phyloP scores from a whole-genome alignment of 2,797 vertebrate species.

The Helarctos malayanus region DNA sequence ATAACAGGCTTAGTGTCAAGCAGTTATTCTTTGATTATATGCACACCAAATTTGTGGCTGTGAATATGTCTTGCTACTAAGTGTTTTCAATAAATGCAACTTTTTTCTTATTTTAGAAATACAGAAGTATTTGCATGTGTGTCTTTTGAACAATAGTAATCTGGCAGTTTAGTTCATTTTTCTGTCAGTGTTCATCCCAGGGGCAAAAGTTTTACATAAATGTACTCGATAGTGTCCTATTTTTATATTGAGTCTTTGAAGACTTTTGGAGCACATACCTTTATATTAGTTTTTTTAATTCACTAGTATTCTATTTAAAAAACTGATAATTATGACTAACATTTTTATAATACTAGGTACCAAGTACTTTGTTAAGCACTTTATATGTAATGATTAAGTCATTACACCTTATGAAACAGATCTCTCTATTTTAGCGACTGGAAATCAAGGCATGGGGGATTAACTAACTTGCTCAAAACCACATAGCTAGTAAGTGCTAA shows the following conservation, averaged over 20 bases:
- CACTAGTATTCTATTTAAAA: conserved; percentile 43
- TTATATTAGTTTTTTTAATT: conserved; percentile 45
- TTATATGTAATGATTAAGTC: conserved; percentile 27
- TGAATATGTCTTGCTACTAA: neutral
- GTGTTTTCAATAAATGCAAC: conserved; percentile 48
- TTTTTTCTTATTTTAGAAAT: conserved; percentile 30
- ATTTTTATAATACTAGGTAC: conserved; percentile 28
- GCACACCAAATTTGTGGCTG: neutral
- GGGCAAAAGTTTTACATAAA: conserved; percentile 49
- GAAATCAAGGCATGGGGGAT: neutral
- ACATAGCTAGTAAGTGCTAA: neutral
- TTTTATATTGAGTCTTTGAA: conserved; percentile 44
- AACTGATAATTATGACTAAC: neutral
- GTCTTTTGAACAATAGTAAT: neutral
- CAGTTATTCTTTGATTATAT: conserved; percentile 7
- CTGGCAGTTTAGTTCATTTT: neutral
- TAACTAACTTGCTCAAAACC: neutral
- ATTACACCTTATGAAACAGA: neutral
- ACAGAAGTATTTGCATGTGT: neutral
- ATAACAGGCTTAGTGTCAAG: neutral
- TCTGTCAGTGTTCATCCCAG: neutral
- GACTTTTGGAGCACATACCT: neutral
- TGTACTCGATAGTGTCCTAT: neutral
- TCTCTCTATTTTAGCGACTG: neutral
- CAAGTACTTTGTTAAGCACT: neutral